These are phyloP conservation scores for Myrmophylax atrothorax DNA, from an alignment of 2,113 vertebrate species.

Conservation along the genomic window DNA sequence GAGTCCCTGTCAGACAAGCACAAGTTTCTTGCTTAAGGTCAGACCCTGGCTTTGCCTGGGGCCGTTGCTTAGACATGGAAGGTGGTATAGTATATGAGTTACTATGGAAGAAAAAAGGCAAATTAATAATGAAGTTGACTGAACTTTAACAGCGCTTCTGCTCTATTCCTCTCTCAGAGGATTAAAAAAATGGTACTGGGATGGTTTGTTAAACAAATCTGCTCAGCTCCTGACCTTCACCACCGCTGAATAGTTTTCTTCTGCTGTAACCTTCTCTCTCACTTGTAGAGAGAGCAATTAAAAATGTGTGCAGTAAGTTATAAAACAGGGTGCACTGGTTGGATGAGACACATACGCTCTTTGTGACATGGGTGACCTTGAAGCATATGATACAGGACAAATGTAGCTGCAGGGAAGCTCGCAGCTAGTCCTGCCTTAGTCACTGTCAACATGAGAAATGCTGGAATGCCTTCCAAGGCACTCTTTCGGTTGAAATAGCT, in stretches of 20 bases:
- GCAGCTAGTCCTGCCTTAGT: background rate
- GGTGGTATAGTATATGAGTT: background rate
- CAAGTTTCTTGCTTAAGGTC: background rate
- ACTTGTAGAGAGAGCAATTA: slow-evolving; percentile 14
- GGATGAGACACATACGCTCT: background rate
- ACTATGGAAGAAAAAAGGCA: slow-evolving; percentile 12
- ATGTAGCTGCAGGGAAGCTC: background rate
- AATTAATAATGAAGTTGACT: slow-evolving; percentile 44
- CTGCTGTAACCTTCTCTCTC: background rate
- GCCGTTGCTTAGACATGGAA: background rate
- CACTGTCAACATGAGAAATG: background rate
- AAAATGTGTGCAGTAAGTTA: background rate
- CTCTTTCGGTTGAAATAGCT: background rate
- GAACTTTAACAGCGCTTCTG: slow-evolving; percentile 33
- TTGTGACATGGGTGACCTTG: background rate
- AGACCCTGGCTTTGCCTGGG: background rate
- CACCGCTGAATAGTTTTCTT: background rate
- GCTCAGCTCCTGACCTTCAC: slow-evolving; percentile 36
- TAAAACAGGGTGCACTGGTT: background rate
- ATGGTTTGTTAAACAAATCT: background rate
- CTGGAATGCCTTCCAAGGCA: slow-evolving; percentile 7
- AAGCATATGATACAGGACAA: background rate
- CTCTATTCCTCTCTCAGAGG: slow-evolving; percentile 24
- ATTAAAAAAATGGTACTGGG: slow-evolving; percentile 22
- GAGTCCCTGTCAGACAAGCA: background rate